Conservation (phyloP, 2,113 vertebrate species). For the Corvus moneduloides region DNA sequence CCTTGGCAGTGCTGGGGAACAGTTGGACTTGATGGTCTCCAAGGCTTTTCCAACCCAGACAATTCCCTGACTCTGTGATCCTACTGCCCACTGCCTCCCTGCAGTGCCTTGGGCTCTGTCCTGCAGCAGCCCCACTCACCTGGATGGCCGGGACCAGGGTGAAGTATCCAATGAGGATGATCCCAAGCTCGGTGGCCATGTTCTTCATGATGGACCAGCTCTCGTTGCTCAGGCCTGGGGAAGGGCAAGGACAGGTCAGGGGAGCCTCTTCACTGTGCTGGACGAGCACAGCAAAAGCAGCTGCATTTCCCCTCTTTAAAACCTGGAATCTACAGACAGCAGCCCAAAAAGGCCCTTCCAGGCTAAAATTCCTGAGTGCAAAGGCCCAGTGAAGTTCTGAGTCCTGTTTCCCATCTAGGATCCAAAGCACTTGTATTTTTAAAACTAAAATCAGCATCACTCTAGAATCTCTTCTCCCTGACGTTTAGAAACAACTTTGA, state of each 20-base stretch:
- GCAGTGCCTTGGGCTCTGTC: neutral
- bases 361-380: neutral
- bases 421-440: neutral
- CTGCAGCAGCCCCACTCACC: constrained; percentile 63
- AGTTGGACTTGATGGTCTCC: neutral
- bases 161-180: constrained; percentile 97
- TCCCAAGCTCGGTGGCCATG: constrained; percentile 94
- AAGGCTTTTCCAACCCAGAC: neutral
- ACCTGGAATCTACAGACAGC: neutral
- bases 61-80: neutral
- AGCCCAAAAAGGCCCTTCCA: neutral
- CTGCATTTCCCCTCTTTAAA: neutral
- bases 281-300: neutral
- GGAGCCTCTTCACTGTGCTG: neutral
- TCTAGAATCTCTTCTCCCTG: neutral
- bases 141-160: constrained; percentile 97
- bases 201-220: constrained; percentile 99
- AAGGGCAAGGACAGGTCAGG: neutral
- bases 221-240: constrained; percentile 91
- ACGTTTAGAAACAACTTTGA: neutral
- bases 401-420: neutral
- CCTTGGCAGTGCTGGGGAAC: neutral
- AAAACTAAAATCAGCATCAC: neutral
- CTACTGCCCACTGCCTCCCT: neutral
- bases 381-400: neutral